Evolutionary conservation across 2,888 invertebrate genomes (phyloP).

Genomic region (Drosophila pseudotalamancana): DNA sequence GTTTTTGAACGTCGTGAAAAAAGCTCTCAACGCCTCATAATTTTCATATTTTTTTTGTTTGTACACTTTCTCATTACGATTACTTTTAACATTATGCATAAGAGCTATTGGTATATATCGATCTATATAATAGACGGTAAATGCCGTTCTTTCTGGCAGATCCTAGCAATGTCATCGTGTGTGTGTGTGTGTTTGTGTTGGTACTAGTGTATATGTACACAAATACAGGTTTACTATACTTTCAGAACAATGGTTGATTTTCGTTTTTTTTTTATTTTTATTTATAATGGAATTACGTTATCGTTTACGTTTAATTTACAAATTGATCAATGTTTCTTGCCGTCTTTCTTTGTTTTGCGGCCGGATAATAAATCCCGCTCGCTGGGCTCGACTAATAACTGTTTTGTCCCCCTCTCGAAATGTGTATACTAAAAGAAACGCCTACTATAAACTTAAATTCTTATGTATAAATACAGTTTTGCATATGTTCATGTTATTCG

Average conservation of each 20-base stretch:
- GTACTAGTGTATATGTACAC: not conserved
- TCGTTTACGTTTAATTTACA: slow-evolving; percentile 72
- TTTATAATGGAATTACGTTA: slow-evolving; percentile 77
- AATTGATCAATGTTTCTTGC: slow-evolving; percentile 16
- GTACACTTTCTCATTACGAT: slow-evolving; percentile 45
- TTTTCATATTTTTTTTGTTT: slow-evolving; percentile 34
- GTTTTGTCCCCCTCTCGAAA: slow-evolving; percentile 36
- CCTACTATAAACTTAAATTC: slow-evolving; percentile 75
- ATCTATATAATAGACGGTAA: slow-evolving; percentile 26
- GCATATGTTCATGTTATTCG: slow-evolving; percentile 31
- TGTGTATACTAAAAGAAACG: slow-evolving; percentile 64
- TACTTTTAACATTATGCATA: slow-evolving; percentile 44
- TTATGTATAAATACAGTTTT: slow-evolving; percentile 71
- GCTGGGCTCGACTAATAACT: slow-evolving; percentile 30
- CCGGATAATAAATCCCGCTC: slow-evolving; percentile 7
- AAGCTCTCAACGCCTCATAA: slow-evolving; percentile 28
- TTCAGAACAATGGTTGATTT: slow-evolving; percentile 29
- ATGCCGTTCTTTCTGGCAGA: slow-evolving; percentile 15
- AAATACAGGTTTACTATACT: slow-evolving; percentile 6
- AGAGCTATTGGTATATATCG: slow-evolving; percentile 42
- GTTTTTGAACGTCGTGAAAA: slow-evolving; percentile 26
- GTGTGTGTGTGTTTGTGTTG: slow-evolving; percentile 2
- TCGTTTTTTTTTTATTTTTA: slow-evolving; percentile 43
- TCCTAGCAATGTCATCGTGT: slow-evolving; percentile 19
- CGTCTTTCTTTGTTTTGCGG: slow-evolving; percentile 10